phyloP scores from a whole-genome alignment of 2,113 vertebrate species.

The Hystrix brachyura region DNA sequence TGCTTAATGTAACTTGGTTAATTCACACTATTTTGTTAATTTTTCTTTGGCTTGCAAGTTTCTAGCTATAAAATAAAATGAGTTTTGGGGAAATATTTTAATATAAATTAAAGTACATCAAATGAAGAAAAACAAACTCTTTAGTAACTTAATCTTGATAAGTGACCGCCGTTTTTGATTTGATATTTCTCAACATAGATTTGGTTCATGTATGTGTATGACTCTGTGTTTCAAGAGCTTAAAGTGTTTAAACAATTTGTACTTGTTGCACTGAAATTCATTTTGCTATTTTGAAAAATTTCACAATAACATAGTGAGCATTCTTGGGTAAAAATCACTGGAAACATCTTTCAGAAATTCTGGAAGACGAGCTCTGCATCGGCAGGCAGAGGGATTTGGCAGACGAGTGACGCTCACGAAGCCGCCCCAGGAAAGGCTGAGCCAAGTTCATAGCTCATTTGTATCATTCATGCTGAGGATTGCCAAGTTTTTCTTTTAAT shows the following conservation, averaged over 20 bases:
- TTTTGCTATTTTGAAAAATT: conserved; percentile 24
- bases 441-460: neutral
- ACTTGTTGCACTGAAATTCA: neutral
- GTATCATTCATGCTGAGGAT: neutral
- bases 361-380: neutral
- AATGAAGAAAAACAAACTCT: neutral
- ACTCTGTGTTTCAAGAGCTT: neutral
- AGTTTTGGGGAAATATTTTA: neutral
- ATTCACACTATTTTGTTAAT: neutral
- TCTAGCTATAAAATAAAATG: neutral
- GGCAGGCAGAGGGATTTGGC: neutral
- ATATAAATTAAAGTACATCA: neutral
- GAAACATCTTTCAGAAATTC: neutral
- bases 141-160: neutral
- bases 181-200: neutral
- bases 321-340: neutral
- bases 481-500: neutral
- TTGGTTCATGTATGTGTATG: neutral
- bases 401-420: neutral
- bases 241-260: neutral
- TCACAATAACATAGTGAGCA: neutral
- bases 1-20: neutral
- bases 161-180: neutral
- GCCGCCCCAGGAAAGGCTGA: neutral
- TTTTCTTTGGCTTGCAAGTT: neutral